phyloP scores from a whole-genome alignment of 2,113 vertebrate genomes.

The Tor tambroides region DNA sequence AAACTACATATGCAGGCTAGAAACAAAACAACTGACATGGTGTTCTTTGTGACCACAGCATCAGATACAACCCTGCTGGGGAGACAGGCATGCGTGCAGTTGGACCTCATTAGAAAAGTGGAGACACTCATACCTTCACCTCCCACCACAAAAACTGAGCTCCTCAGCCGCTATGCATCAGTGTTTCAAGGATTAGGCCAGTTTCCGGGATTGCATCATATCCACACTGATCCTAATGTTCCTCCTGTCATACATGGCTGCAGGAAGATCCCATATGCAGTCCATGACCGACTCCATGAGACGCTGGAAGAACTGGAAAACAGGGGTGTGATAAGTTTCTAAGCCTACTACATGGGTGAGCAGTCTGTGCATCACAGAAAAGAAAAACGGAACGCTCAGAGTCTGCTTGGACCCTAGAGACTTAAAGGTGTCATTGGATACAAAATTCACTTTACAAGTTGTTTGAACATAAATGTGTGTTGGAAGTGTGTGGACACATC shows the following conservation, averaged over 20 bases:
- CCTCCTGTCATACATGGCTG: not conserved
- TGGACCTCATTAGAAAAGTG: not conserved
- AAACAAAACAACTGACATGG: not conserved
- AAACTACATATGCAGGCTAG: not conserved
- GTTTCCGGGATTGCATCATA: slow-evolving; percentile 3
- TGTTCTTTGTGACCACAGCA: not conserved
- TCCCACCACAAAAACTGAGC: not conserved
- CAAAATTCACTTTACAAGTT: no score
- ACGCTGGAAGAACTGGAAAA: not conserved
- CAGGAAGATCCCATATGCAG: not conserved
- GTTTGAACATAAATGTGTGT: no score
- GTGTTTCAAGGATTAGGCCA: slow-evolving; percentile 2
- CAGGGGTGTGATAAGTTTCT: not conserved
- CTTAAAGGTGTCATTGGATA: not conserved
- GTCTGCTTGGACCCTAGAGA: slow-evolving; percentile 44
- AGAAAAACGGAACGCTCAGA: slow-evolving; percentile 31
- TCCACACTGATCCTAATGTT: not conserved
- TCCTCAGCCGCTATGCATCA: not conserved
- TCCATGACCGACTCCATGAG: not conserved
- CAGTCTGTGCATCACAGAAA: slow-evolving; percentile 39
- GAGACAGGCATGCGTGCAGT: not conserved
- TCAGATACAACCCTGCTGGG: not conserved
- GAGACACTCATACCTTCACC: not conserved
- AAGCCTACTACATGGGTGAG: slow-evolving; percentile 34
- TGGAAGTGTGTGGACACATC: no score